phyloP scores from a whole-genome alignment of 2,113 vertebrate species.

The Paralichthys olivaceus region DNA sequence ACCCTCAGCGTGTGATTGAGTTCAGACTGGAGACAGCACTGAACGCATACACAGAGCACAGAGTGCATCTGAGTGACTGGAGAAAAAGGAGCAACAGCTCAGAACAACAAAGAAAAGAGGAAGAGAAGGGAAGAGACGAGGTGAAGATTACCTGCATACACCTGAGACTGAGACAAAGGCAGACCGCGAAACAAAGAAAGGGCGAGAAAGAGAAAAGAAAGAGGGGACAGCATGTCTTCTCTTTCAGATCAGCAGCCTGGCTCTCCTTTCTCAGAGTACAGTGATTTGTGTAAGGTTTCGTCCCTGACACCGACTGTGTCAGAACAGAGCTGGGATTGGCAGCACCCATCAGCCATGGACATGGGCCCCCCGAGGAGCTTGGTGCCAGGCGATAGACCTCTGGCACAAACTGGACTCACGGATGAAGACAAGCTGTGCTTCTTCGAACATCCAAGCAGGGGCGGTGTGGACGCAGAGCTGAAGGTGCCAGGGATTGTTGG shows the following conservation, averaged over 20 bases:
- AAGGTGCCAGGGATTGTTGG: conserved; percentile 74
- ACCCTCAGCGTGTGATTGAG: conserved; percentile 75
- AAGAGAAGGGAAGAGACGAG: conserved; percentile 34
- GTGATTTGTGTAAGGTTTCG: conserved; percentile 85
- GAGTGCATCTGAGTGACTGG: conserved; percentile 53
- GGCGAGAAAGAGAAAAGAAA: conserved; percentile 56
- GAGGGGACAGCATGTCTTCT: conserved; percentile 85
- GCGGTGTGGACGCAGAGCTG: conserved; percentile 83
- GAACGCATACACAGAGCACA: not conserved
- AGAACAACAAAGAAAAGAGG: conserved; percentile 44
- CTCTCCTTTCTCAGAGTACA: conserved; percentile 83
- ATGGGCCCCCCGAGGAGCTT: conserved; percentile 74
- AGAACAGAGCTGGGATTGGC: conserved; percentile 89
- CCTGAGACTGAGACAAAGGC: conserved; percentile 38
- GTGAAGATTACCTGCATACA: conserved; percentile 26
- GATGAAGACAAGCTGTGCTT: conserved; percentile 94
- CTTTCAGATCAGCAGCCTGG: conserved; percentile 87
- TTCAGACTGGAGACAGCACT: conserved; percentile 66
- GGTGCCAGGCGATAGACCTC: conserved; percentile 72
- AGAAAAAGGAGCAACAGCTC: conserved; percentile 48
- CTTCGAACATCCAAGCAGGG: conserved; percentile 80
- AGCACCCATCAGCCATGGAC: conserved; percentile 84
- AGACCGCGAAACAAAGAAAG: conserved; percentile 28
- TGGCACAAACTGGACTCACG: conserved; percentile 84
- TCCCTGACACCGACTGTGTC: conserved; percentile 69